Conservation (phyloP, 1,140 invertebrate species). For the Diuraphis noxia region DNA sequence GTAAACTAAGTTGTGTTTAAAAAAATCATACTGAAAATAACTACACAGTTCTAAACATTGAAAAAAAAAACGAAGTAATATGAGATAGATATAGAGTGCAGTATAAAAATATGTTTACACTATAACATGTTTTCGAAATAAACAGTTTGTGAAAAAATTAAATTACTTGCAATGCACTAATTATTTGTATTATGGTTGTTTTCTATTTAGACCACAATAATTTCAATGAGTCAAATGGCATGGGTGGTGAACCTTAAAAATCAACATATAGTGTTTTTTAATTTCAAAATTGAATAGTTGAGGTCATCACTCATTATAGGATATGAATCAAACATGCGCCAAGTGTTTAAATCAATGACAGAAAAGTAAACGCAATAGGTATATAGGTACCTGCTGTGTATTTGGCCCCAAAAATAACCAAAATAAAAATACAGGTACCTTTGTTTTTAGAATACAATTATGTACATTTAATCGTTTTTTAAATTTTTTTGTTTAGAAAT, state of each 20-base stretch:
- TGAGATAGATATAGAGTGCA: background rate
- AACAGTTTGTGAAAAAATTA: constrained; percentile 16
- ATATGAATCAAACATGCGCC: background rate
- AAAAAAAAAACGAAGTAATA: background rate
- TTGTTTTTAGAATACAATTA: background rate
- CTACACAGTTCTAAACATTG: background rate
- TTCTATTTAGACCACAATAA: background rate
- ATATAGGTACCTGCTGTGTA: background rate
- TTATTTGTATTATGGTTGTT: background rate
- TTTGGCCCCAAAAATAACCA: background rate
- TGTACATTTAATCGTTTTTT: background rate
- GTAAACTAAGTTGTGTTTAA: background rate
- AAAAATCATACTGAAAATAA: constrained; percentile 39
- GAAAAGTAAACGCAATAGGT: background rate
- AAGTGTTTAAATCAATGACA: background rate
- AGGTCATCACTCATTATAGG: background rate
- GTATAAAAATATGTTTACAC: constrained; percentile 23
- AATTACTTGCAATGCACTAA: background rate
- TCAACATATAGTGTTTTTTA: background rate
- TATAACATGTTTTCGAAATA: constrained; percentile 3
- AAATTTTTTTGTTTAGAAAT: background rate
- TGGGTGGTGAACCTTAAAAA: background rate
- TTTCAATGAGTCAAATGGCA: background rate
- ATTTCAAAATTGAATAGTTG: background rate
- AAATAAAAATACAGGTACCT: background rate